Base-by-base conservation (phyloP, 2,113 vertebrate species). In the Poecile atricapillus region DNA sequence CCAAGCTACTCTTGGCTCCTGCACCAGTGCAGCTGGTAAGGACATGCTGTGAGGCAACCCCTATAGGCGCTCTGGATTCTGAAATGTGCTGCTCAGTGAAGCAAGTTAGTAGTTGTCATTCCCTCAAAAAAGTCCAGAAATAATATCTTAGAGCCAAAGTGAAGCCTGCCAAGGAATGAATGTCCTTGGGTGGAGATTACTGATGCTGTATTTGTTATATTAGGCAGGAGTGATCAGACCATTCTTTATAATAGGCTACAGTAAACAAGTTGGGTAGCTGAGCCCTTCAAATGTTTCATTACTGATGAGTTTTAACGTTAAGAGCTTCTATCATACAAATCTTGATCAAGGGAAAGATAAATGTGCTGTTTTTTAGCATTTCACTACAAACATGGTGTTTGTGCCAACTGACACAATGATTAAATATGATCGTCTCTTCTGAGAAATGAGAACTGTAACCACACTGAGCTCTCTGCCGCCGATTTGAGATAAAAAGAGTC, bases 401-500 rank as follows among this genome's bases (percentile, higher is more conserved):
- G 93, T 94, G 96, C 94, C 97, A 97, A 97, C 95, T 92, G 97
- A 95, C 96, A 93, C 92, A 90, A 83, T 94, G 90, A 97, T 95
- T 95, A 95, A 96, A 93, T 86, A 50, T 46, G 87, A 92, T 94
- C 82, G 24, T 91, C 81, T 94, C 91, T 97, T 97, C 97, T 97
- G 94, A 97, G 97, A 97, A 97, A 83, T 13, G 86, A 58, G 93
- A 86, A 68, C 91, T 94, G 95, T 95, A 96, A 97, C 97, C 96
- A 0, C 97, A 97, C 43, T 0, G 93, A 94, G 92, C 93, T 94
- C 95, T 94, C 89, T 39, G 85, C 92, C 95, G 20, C 95, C 78
- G 89, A 96, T 89, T 46, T 0, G 8, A 95, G 95, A 97, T 95
- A 95, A 96, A 93, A 94, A 55, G 75, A 82, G 59, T 73, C 89